Conservation (phyloP, 2,113 vertebrate species). For the Oryzias javanicus region DNA sequence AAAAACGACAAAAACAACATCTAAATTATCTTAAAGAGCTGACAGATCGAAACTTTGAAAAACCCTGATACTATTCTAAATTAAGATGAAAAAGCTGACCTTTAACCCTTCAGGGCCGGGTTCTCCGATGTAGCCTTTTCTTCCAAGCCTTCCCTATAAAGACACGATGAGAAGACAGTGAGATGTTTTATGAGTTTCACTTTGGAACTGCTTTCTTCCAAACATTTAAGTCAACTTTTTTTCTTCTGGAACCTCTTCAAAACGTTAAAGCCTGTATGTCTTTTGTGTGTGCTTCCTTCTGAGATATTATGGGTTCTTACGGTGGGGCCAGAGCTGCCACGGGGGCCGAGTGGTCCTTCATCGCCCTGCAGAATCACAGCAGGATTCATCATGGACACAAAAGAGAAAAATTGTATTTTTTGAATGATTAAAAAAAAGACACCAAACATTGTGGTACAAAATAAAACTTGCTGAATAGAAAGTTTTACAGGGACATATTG, state of each 20-base stretch:
- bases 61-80: too few species aligned
- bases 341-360: constrained; percentile 86
- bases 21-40: too few species aligned
- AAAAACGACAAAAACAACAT: not conserved
- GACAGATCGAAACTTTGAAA: too few species aligned
- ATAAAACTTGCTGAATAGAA: not conserved
- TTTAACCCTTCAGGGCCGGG: constrained; percentile 85
- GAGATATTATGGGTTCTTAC: constrained; percentile 76
- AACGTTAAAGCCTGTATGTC: not conserved
- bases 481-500: not conserved
- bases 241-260: not conserved
- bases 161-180: constrained; percentile 17
- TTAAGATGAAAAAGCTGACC: constrained; percentile 64
- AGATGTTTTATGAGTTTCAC: constrained; percentile 8
- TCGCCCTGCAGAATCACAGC: constrained; percentile 83
- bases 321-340: constrained; percentile 82
- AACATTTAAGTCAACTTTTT: not conserved
- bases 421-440: not conserved
- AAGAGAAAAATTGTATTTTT: not conserved
- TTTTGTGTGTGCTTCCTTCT: not conserved
- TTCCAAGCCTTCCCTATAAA: constrained; percentile 87
- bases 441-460: not conserved
- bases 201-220: constrained; percentile 13
- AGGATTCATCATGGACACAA: constrained; percentile 8
- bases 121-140: constrained; percentile 86